Percentiles rank a stretch among this genome's conserved stretches.
Conservation (phyloP, 2,797 vertebrate genomes). For the Schizopygopsis pylzovi region DNA sequence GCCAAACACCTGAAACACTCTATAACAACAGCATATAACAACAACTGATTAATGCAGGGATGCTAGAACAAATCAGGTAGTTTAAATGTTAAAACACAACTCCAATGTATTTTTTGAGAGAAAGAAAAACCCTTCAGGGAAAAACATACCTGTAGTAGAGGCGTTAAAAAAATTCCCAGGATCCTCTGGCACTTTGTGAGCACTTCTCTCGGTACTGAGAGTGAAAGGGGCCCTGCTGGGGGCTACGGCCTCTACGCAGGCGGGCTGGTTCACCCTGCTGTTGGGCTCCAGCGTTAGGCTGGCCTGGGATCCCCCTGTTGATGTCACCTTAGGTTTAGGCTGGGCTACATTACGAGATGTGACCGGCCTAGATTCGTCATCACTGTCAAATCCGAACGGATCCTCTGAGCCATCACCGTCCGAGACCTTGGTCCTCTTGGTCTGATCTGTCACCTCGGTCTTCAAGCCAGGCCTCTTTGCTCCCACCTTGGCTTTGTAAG, state of each 20-base stretch:
- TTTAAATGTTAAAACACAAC: background rate
- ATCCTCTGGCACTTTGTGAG: conserved; percentile 77
- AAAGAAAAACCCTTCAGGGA: background rate
- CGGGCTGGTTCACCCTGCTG: conserved; percentile 70
- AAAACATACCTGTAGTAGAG: conserved; percentile 77
- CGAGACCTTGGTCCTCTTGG: conserved; percentile 83
- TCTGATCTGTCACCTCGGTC: conserved; percentile 79
- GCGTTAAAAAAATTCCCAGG: conserved; percentile 80
- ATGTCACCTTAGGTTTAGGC: conserved; percentile 70
- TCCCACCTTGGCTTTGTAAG: conserved; percentile 95
- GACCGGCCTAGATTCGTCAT: conserved; percentile 95
- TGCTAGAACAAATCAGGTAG: background rate
- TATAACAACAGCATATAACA: background rate
- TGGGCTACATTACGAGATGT: conserved; percentile 86
- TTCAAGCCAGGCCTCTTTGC: conserved; percentile 88
- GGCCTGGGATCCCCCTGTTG: conserved; percentile 66
- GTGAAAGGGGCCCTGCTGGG: conserved; percentile 49
- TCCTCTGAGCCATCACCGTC: conserved; percentile 88
- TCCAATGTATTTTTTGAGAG: background rate
- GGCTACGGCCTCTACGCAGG: conserved; percentile 50
- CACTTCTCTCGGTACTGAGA: conserved; percentile 71
- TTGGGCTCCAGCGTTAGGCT: conserved; percentile 61
- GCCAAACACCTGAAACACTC: conserved; percentile 14
- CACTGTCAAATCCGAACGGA: conserved; percentile 97
- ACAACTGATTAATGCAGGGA: background rate